Evolutionary conservation across 2,888 invertebrate genomes (phyloP).

Genomic region (Callosobruchus maculatus): DNA sequence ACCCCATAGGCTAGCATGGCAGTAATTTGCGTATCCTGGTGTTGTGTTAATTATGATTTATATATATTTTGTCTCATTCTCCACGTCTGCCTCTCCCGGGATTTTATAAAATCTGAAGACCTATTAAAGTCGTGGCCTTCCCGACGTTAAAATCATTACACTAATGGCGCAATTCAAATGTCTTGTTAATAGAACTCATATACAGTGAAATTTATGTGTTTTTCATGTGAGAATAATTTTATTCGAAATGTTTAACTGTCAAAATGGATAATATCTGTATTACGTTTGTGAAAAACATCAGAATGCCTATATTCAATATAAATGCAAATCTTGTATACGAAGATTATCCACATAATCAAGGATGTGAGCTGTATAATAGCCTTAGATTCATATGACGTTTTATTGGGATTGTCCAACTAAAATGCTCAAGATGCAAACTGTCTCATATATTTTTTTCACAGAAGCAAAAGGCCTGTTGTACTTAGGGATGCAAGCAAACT

Average conservation of each 20-base stretch:
- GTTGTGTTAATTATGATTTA: not conserved
- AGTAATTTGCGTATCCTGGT: not conserved
- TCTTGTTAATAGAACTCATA: not conserved
- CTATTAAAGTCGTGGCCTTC: not conserved
- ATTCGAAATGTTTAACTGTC: slow-evolving; percentile 11
- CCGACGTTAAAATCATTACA: not conserved
- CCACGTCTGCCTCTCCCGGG: not conserved
- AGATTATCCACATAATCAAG: not conserved
- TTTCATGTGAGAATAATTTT: slow-evolving; percentile 13
- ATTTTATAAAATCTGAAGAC: not conserved
- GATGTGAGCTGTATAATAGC: not conserved
- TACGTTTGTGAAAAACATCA: slow-evolving; percentile 6
- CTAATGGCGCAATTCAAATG: not conserved
- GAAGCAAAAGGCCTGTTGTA: too few species aligned
- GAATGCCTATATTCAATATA: slow-evolving; percentile 13
- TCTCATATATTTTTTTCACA: not conserved
- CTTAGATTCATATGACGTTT: not conserved
- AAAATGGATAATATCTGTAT: slow-evolving; percentile 9
- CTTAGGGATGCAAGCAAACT: too few species aligned
- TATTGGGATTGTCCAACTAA: not conserved
- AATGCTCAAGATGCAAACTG: not conserved
- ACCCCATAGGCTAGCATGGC: not conserved
- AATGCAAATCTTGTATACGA: slow-evolving; percentile 13
- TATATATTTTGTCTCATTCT: not conserved
- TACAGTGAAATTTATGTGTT: slow-evolving; percentile 9